Conservation (phyloP, 1,140 invertebrate genomes). For the Neodiprion virginianus region DNA sequence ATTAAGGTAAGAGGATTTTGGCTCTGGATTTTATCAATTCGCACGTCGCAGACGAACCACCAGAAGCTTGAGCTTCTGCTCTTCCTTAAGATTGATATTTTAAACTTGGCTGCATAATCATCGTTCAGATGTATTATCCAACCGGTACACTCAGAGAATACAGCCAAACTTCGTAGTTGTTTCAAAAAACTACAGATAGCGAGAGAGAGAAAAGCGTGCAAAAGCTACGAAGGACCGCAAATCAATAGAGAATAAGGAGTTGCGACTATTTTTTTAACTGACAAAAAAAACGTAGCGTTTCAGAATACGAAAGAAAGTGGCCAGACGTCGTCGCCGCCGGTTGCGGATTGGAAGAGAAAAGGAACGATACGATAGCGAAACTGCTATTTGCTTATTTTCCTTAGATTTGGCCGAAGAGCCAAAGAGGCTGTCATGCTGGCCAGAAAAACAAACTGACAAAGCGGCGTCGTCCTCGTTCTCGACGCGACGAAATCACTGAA, state of each 20-base stretch:
- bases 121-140: not conserved
- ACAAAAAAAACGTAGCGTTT: not conserved
- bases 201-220: too few species aligned
- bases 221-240: not conserved
- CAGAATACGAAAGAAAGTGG: not conserved
- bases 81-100: not conserved
- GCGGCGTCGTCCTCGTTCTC: not conserved
- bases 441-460: not conserved
- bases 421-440: not conserved
- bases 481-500: not conserved
- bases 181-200: not conserved
- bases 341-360: not conserved
- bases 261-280: not conserved
- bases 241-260: not conserved
- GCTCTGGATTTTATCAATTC: not conserved
- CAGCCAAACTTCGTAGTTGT: not conserved
- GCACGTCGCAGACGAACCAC: not conserved
- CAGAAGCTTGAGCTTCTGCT: not conserved
- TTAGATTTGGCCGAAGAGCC: not conserved
- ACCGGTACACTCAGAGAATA: not conserved
- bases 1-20: slow-evolving; percentile 48
- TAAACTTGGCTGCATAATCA: not conserved
- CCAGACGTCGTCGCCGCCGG: not conserved
- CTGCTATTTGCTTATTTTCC: not conserved
- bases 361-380: not conserved